A percentile compares a stretch with the other conserved stretches of the same genome.
phyloP scores from a whole-genome alignment of 2,113 vertebrate genomes.

The Herpailurus yagouaroundi region DNA sequence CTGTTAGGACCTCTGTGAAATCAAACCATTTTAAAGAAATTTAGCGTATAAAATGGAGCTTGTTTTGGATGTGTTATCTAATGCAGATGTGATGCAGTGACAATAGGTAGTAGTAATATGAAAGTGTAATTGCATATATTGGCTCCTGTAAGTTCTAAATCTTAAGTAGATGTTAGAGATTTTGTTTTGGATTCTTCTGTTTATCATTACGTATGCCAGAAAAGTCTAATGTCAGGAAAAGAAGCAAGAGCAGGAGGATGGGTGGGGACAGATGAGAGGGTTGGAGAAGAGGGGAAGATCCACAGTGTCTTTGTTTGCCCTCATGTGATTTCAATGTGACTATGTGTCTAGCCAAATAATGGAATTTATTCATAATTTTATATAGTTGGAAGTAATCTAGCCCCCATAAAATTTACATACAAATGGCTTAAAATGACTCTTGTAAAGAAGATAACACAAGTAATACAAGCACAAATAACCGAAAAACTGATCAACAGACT shows the following conservation, averaged over 20 bases:
- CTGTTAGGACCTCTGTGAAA: not conserved
- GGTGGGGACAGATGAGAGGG: not conserved
- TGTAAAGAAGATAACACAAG: not conserved
- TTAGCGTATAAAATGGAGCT: not conserved
- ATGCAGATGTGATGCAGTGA: not conserved
- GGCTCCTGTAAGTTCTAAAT: not conserved
- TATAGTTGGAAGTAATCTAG: not conserved
- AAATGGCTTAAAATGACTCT: not conserved
- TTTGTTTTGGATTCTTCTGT: not conserved
- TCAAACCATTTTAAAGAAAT: not conserved
- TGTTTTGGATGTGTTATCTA: not conserved
- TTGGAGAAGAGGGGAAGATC: not conserved
- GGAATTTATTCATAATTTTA: not conserved
- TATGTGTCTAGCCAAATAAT: not conserved
- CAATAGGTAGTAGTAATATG: not conserved
- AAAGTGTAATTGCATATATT: not conserved
- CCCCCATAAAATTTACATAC: not conserved
- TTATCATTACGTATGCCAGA: not conserved
- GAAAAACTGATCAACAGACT: not conserved
- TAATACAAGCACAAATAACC: not conserved
- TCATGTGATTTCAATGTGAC: not conserved
- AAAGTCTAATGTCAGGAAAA: not conserved
- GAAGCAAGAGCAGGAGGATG: not conserved
- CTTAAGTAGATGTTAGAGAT: not conserved
- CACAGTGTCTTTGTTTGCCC: not conserved